Evolutionary conservation across 2,113 vertebrate species (phyloP).

Genomic region (Galbula dea): DNA sequence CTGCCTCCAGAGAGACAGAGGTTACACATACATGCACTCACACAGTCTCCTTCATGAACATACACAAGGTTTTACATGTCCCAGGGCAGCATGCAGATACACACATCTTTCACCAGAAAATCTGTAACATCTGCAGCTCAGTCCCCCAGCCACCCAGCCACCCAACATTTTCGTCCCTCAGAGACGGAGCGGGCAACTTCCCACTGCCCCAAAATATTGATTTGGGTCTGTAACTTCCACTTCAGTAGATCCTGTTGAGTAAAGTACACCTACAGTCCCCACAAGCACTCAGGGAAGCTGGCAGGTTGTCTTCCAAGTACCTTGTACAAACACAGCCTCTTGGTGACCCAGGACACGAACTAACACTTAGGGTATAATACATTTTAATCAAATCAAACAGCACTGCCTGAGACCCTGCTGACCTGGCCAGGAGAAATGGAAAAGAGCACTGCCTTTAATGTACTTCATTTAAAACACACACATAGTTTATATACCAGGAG

Average conservation of each 20-base stretch:
- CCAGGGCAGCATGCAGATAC: not conserved
- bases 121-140: not conserved
- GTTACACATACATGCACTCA: accelerated
- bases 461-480: slow-evolving; percentile 51
- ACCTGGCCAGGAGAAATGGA: slow-evolving; percentile 35
- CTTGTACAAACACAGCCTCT: not conserved
- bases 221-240: not conserved
- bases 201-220: not conserved
- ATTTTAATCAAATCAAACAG: slow-evolving; percentile 63
- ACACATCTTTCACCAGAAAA: not conserved
- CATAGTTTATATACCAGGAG: slow-evolving; percentile 44
- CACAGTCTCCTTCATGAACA: accelerated
- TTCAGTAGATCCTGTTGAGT: not conserved
- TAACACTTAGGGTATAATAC: not conserved
- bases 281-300: not conserved
- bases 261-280: not conserved
- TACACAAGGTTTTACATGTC: not conserved
- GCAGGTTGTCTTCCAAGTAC: not conserved
- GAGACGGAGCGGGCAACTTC: not conserved
- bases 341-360: not conserved
- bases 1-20: not conserved
- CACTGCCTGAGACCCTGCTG: slow-evolving; percentile 24
- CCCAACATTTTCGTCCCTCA: not conserved
- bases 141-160: not conserved
- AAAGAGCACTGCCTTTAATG: slow-evolving; percentile 49